phyloP scores from a whole-genome alignment of 2,113 vertebrate species.

The Heteronetta atricapilla region DNA sequence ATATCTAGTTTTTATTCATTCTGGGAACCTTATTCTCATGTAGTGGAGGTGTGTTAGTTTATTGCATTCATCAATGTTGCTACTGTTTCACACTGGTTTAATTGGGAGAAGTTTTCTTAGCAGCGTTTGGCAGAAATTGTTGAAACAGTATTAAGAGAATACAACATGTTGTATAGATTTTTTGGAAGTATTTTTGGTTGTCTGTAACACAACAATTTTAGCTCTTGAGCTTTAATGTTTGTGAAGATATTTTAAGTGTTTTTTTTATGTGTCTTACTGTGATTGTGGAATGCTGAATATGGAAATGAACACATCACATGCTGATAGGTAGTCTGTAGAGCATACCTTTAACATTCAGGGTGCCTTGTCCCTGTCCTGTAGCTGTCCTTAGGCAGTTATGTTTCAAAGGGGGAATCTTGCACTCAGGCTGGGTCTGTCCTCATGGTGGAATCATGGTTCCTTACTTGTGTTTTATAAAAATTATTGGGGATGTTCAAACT shows the following conservation, averaged over 20 bases:
- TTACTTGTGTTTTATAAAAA: constrained; percentile 27
- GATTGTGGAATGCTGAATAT: background rate
- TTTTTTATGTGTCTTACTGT: too few species aligned
- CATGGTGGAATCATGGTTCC: background rate
- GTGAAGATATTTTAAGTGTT: too few species aligned
- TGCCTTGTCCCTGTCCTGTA: background rate
- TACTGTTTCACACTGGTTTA: constrained; percentile 33
- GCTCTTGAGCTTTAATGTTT: constrained; percentile 12
- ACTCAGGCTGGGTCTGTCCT: background rate
- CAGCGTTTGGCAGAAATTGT: constrained; percentile 15
- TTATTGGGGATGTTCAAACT: background rate
- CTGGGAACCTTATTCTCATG: background rate
- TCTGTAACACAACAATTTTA: constrained; percentile 33
- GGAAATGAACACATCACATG: background rate
- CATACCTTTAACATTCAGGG: background rate
- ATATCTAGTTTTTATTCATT: constrained; percentile 18
- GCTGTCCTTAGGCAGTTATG: background rate
- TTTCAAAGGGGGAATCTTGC: background rate
- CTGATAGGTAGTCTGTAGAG: background rate
- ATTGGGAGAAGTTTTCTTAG: constrained; percentile 42
- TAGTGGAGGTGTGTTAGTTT: background rate
- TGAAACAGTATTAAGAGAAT: constrained; percentile 35
- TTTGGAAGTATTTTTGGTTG: background rate
- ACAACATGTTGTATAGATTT: background rate
- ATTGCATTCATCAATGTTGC: constrained; percentile 34